A percentile compares a stretch with the other conserved stretches of the same genome.
Evolutionary conservation across 2,113 vertebrate genomes (phyloP).

Genomic region (Platycercus adscitus): DNA sequence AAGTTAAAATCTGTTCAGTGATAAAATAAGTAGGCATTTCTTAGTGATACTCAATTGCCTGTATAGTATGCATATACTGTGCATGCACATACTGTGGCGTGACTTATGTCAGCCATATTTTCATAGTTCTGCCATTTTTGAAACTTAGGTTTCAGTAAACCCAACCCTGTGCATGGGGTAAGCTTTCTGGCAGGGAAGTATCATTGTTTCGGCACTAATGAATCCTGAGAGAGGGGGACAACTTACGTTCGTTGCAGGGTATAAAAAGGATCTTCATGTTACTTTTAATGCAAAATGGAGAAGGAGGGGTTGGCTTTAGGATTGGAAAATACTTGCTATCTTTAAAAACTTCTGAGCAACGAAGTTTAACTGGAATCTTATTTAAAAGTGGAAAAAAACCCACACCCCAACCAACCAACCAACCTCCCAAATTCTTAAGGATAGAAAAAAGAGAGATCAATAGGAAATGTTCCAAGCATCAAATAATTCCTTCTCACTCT

Average conservation of each 20-base stretch:
- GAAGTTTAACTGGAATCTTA: not conserved
- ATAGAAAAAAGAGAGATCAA: not conserved
- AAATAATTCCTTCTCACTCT: fast-evolving
- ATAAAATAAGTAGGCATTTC: not conserved
- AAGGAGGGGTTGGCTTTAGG: not conserved
- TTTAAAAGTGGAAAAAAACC: fast-evolving
- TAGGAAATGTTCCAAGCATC: not conserved
- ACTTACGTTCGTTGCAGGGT: not conserved
- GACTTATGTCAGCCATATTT: not conserved
- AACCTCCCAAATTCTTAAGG: not conserved
- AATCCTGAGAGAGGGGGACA: not conserved
- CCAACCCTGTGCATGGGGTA: not conserved
- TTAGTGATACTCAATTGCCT: not conserved
- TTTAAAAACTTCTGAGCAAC: not conserved
- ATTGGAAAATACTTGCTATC: not conserved
- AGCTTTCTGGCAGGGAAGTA: not conserved
- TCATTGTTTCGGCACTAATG: not conserved
- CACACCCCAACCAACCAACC: not conserved
- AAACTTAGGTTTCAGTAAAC: not conserved
- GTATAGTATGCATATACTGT: not conserved
- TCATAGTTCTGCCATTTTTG: not conserved
- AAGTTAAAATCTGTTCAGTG: not conserved
- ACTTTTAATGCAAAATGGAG: not conserved
- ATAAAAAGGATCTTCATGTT: not conserved
- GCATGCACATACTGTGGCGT: not conserved